Base-by-base conservation (phyloP, 1,140 invertebrate species). In the Rhynchophorus ferrugineus region DNA sequence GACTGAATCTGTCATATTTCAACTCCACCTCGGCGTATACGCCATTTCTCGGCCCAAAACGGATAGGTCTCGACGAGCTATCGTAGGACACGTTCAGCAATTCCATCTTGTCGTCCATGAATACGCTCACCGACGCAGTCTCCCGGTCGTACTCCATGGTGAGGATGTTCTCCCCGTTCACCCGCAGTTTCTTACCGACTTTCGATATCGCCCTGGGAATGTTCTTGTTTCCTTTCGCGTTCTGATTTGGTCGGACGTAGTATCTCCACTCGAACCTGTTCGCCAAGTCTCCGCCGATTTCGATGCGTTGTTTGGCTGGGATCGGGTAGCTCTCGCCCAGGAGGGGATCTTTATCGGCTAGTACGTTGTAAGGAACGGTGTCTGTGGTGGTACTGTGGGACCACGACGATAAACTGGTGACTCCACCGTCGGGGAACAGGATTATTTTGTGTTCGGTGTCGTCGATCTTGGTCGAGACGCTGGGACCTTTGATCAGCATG, bases 251-350 rank as follows among this genome's bases (percentile, higher is more conserved):
- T 35, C 85, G 69, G 16, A 89, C 71, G 69, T 91, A 91, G 68
- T 95, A 97, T 34, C 91, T 77, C 93, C 94, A 97, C 72, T 96
- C 92, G 55, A 97, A 89, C 50, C 90, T 77, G 66, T 96, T 96
- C 0, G 92, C 87, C 17, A 95, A 71, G 64, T 95, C 91, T 0
- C 89, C 88, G 11, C 86, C 87, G 19, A 94, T 83, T 70, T 92
- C 89, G 0, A 85, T 90, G 57, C 84, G 81, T 67, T 95, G 90
- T 66, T 91, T 91, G 1, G 87, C 87, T 2, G 91, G 89, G 1
- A 94, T 85, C 0, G 91, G 91, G 63, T 93, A 92, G 59, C 86
- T 91, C 68, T 93, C 89, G 1, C 86, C 87, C 0, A 92, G 64
- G 2, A 91, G 75, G 1, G 87, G 85, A 62, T 89, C 86, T 35